Evolutionary conservation across 2,113 vertebrate species (phyloP).

Genomic region (Scomber scombrus): DNA sequence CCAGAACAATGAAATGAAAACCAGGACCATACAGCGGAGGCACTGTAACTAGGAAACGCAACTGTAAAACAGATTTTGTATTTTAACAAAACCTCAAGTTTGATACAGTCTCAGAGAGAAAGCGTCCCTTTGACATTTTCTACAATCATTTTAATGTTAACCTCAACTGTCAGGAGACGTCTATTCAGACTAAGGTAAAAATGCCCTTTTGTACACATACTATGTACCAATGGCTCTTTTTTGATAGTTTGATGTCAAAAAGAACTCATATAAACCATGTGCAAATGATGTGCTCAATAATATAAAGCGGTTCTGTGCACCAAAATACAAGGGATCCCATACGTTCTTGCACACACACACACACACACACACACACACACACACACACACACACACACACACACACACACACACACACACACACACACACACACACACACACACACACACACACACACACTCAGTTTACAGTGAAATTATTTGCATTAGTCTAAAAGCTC

Average conservation of each 20-base stretch:
- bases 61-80: slow-evolving; percentile 57
- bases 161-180: slow-evolving; percentile 28
- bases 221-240: slow-evolving; percentile 63
- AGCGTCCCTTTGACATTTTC: slow-evolving; percentile 29
- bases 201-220: slow-evolving; percentile 59
- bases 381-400: slow-evolving; percentile 20
- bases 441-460: slow-evolving; percentile 20
- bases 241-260: slow-evolving; percentile 41
- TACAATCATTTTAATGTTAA: slow-evolving; percentile 64
- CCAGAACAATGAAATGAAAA: slow-evolving; percentile 76
- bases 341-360: slow-evolving; percentile 7
- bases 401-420: slow-evolving; percentile 17
- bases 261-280: slow-evolving; percentile 67
- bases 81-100: slow-evolving; percentile 44
- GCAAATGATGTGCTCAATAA: slow-evolving; percentile 77
- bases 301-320: slow-evolving; percentile 71
- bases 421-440: slow-evolving; percentile 31
- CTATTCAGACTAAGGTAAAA: slow-evolving; percentile 54
- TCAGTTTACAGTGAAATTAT: slow-evolving; percentile 56
- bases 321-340: slow-evolving; percentile 56
- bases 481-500: slow-evolving; percentile 70
- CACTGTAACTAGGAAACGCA: slow-evolving; percentile 74
- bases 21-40: slow-evolving; percentile 75
- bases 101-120: slow-evolving; percentile 48
- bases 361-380: slow-evolving; percentile 12